Evolutionary conservation across 2,888 invertebrate genomes (phyloP).

Genomic region (Andrena bucephala): DNA sequence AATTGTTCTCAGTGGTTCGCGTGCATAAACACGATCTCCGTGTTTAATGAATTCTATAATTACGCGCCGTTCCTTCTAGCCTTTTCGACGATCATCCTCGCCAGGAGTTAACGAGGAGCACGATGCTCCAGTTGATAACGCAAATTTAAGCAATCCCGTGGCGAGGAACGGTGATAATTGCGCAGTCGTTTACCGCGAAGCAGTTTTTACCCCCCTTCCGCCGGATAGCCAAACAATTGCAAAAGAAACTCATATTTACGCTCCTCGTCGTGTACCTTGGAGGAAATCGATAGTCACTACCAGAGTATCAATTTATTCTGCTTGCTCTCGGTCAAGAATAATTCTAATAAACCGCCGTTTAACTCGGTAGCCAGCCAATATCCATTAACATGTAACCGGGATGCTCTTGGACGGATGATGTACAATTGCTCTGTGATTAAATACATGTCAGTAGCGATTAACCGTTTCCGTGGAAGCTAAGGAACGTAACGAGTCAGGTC

Average conservation of each 20-base stretch:
- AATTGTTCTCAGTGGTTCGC: conserved; percentile 56
- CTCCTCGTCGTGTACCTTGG: neutral
- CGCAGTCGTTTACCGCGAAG: neutral
- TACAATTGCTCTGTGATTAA: conserved; percentile 24
- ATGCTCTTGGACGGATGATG: conserved; percentile 2
- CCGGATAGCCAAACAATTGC: neutral
- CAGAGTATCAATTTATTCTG: conserved; percentile 3
- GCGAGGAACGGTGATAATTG: conserved; percentile 11
- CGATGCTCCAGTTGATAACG: conserved; percentile 22
- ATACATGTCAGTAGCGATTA: neutral
- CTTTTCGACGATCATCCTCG: conserved; percentile 6
- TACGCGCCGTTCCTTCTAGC: conserved; percentile 33
- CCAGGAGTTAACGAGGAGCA: conserved; percentile 36
- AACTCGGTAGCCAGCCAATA: conserved; percentile 8
- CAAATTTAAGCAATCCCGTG: conserved; percentile 27
- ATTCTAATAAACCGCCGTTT: conserved; percentile 12
- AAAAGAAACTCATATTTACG: neutral
- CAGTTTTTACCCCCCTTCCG: neutral
- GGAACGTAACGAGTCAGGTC: conserved; percentile 16
- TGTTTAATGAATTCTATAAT: conserved; percentile 66
- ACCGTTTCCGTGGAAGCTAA: conserved; percentile 17
- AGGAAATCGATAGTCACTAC: neutral
- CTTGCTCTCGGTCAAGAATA: no score
- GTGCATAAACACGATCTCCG: conserved; percentile 42
- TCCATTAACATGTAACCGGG: conserved; percentile 9